These are phyloP conservation scores for Drosophila glabriapex DNA, from an alignment of 2,888 invertebrate species.

Conservation along the genomic window DNA sequence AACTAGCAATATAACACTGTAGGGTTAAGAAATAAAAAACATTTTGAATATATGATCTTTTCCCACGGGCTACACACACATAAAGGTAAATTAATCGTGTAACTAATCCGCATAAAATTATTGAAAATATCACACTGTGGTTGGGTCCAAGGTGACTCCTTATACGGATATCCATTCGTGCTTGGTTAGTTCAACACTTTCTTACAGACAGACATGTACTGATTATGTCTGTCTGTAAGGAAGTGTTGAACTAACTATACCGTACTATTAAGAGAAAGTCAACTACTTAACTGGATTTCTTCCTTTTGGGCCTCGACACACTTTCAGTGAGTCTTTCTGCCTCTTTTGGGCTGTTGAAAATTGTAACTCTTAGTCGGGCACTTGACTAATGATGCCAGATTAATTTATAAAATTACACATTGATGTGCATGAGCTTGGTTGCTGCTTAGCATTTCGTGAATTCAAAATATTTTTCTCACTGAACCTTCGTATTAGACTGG, in stretches of 20 bases:
- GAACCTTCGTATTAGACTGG: neutral
- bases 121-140: conserved; percentile 48
- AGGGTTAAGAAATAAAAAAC: no score
- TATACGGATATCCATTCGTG: neutral
- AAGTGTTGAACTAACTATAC: no score
- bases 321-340: neutral
- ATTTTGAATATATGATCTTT: neutral
- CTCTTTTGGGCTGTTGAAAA: neutral
- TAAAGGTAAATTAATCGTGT: conserved; percentile 58
- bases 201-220: neutral
- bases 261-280: neutral
- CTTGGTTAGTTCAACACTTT: neutral
- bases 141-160: conserved; percentile 27
- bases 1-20: neutral
- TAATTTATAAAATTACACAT: neutral
- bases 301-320: neutral
- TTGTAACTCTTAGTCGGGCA: neutral
- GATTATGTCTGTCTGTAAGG: no score
- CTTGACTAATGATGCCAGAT: neutral
- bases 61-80: neutral
- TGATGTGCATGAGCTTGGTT: neutral
- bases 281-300: neutral
- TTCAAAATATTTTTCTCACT: neutral
- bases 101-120: conserved; percentile 67
- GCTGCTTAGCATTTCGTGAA: conserved; percentile 1